Evolutionary conservation across 35 echinoderm and acorn worm species (phyloP).

Genomic region (Apostichopus japonicus): DNA sequence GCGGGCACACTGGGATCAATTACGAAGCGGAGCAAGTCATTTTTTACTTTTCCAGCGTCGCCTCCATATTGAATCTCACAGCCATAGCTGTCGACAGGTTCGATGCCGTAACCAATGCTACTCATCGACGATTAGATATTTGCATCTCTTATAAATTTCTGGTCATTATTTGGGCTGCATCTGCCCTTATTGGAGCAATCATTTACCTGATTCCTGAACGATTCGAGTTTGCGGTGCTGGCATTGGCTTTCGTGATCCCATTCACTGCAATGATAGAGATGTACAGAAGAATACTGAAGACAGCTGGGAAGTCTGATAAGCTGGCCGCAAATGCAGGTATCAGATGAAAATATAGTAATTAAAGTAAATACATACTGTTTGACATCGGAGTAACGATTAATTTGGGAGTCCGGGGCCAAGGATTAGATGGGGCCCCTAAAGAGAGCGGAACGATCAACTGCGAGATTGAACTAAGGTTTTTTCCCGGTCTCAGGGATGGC

Average conservation of each 20-base stretch:
- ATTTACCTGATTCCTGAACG: conserved; percentile 71
- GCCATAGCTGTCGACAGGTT: conserved; percentile 83
- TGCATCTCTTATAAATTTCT: conserved; percentile 58
- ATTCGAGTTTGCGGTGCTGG: conserved; percentile 75
- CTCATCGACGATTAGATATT: conserved; percentile 56
- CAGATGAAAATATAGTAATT: too few relatives aligned
- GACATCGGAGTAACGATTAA: too few relatives aligned
- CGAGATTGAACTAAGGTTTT: too few relatives aligned
- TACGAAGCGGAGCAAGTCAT: conserved; percentile 85
- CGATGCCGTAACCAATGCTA: conserved; percentile 84
- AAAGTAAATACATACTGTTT: too few relatives aligned
- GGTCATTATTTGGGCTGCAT: conserved; percentile 67
- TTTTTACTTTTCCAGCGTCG: conserved; percentile 90
- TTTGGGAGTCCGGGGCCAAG: too few relatives aligned
- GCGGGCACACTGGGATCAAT: conserved; percentile 85
- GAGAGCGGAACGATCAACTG: too few relatives aligned
- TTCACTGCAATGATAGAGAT: conserved; percentile 75
- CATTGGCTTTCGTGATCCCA: conserved; percentile 70
- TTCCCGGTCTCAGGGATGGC: too few relatives aligned
- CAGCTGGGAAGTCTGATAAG: conserved; percentile 52
- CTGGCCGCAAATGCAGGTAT: background rate
- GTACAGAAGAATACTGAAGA: conserved; percentile 75
- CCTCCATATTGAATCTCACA: conserved; percentile 90
- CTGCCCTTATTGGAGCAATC: conserved; percentile 50
- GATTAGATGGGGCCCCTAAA: too few relatives aligned